Base-by-base conservation (phyloP, 1,140 invertebrate genomes). In the Cotesia glomerata region DNA sequence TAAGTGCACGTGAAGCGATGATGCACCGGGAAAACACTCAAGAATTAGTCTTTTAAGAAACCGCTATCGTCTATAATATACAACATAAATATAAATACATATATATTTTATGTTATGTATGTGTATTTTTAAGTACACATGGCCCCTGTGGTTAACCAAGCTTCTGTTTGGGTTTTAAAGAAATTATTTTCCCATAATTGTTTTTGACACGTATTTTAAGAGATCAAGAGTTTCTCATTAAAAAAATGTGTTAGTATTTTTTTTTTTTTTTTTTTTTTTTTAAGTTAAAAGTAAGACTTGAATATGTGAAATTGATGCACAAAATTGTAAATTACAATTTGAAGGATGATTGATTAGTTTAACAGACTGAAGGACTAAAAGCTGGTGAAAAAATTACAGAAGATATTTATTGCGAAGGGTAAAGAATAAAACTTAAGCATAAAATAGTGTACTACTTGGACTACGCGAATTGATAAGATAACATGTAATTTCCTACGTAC, bases 31-130 rank as follows among this genome's bases (percentile, higher is more conserved):
- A 77, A 45, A 76, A 71, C 79, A 83, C 82, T 83, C 79, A 80
- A 83, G 73, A 67, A 66, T 67, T 69, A 9, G 5, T 11, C 74
- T 70, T 81, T 74, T 81, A 83, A 80, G 78, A 72, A 35, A 73
- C 80, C 83, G 83, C 82, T 84, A 85, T 83, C 82, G 78, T 63
- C 79, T 78, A 78, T 67, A 76, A 39, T 13, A 61, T n/a, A 18
- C 14, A 11, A 11, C 11, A 45, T 45, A 45, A 9, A 45, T 45
- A 45, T 45, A 45, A 7, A 45, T 45, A 8, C 11, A 45, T 11
- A 45, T 3, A 45, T 45, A 45, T 45, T 58, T 49, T 26, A 26
- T 26, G 26, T 26, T 26, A 3, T 26, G 26, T 26, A 26, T 26
- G 26, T 26, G 26, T 26, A 26, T 26, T 34, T 26, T 71, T 3